Evolutionary conservation across 2,113 vertebrate genomes (phyloP), one percentile per base, ranked within the genome.

Genomic region (Vulpes ferrilata): DNA sequence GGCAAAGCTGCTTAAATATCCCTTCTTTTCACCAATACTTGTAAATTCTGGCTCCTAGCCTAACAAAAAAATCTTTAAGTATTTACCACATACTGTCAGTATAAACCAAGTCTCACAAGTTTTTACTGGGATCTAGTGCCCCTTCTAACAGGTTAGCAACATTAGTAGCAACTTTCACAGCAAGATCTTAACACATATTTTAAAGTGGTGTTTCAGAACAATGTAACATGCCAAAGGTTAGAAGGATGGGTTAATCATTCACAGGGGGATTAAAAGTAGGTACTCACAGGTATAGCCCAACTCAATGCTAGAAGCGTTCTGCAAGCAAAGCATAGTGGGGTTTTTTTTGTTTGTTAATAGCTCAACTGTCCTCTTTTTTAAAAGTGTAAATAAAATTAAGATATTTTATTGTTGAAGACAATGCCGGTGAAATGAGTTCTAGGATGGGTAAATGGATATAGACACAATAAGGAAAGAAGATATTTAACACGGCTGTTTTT

Each of bases 201-300:
- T 96, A 85, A 96, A 94, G 64, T 38, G 4, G 23, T 87, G 43
- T 91, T 88, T 95, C 88, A 93, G 48, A 87, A 80, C n/a, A 7
- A 91, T 62, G 7, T 74, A 60, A 59, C 0, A 0, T 84, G 25
- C 20, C 53, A 84, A 51, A 89, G 23, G 27, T 80, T 53, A 88
- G 25, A 80, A 73, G 13, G 57, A 53, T 32, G 51, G 60, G 38
- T 35, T 90, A 74, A 82, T 64, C 38, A 53, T 88, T 96, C 55
- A 65, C 20, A 87, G 6, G 88, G 35, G 25, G 35, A 81, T 62
- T 74, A 78, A 64, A 55, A 38, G 81, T n/a, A 93, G 25, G 20
- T 71, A 84, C 20, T 55, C 64, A 82, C 7, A 64, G 38, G 13
- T n/a, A 92, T 4, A 90, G 51, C 22, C 53, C 87, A 27, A 93